Evolutionary conservation across 2,797 vertebrate species (phyloP), one percentile per base, ranked within the genome.

Genomic region (Neopelma chrysocephalum): DNA sequence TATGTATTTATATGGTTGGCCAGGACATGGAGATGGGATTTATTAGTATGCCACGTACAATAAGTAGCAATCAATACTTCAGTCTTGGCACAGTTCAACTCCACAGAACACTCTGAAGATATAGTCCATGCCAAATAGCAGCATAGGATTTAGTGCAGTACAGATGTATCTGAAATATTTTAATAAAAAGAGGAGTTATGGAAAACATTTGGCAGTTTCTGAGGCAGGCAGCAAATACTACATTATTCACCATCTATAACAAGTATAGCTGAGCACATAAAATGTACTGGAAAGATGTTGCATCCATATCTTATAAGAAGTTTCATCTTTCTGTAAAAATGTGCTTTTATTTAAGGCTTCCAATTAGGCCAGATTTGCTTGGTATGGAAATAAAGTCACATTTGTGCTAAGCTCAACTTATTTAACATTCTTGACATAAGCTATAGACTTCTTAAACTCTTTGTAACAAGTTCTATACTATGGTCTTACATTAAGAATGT

Each of bases 21-120:
- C 79, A 78, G 82, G 53, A 82, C 77, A 79, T 29, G 14, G 53
- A 69, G 58, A 27, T 65, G 70, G 68, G 73, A 93, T 95, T 94
- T 95, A 94, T 96, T 92, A 95, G 50, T 13, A 58, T 78, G 86
- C 73, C 3, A n/a, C 42, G 50, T 80, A 62, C 78, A 75, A 20
- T 77, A 89, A 96, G 88, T 65, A 93, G 86, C 90, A 95, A 95
- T 95, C 91, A 92, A 90, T 94, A 95, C 81, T 92, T 85, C 43
- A 77, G 38, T 71, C 83, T 82, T 96, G 95, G 96, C 90, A 78
- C 47, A 69, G 61, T 71, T 81, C 58, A 75, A 65, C 47, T 51
- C 86, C 81, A 89, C 96, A 94, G 92, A 96, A 21, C 47, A 62
- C 47, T 61, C 75, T 92, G 70, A 93, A 92, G 89, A 83, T 34